Percentiles rank a stretch among this genome's conserved stretches.
Conservation (phyloP, 2,888 invertebrate genomes). For the Eupithecia pulchellata region DNA sequence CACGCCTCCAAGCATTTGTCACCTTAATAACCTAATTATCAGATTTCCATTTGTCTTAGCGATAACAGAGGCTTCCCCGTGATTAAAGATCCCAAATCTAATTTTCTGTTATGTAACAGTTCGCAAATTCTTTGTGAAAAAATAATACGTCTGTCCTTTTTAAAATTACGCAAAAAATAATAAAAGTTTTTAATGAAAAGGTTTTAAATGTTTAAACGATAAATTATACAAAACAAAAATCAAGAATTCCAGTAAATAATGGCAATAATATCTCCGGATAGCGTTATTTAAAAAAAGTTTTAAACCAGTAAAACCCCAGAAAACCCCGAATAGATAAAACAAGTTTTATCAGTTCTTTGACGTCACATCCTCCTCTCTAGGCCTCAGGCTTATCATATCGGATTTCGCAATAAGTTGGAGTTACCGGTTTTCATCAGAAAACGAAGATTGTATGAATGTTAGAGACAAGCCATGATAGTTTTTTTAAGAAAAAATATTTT, state of each 20-base stretch:
- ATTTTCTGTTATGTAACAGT: constrained; percentile 23
- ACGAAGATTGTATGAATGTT: neutral
- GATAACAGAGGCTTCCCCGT: constrained; percentile 25
- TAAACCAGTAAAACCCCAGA: too few relatives aligned
- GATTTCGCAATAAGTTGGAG: neutral
- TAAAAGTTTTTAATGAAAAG: too few relatives aligned
- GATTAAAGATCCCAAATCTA: constrained; percentile 31
- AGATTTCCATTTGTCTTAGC: constrained; percentile 42
- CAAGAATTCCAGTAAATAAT: too few relatives aligned
- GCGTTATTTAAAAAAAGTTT: too few relatives aligned
- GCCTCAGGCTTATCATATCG: too few relatives aligned
- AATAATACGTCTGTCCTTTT: neutral
- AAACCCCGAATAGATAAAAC: too few relatives aligned
- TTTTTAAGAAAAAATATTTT: too few relatives aligned
- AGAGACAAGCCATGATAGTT: neutral
- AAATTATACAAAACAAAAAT: too few relatives aligned
- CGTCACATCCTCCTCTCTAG: too few relatives aligned
- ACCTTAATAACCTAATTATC: constrained; percentile 42
- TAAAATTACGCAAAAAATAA: neutral
- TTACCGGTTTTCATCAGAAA: neutral
- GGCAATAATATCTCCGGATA: too few relatives aligned
- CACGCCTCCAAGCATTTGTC: constrained; percentile 33
- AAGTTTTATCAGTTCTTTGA: too few relatives aligned
- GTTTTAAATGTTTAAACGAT: too few relatives aligned
- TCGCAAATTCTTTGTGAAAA: constrained; percentile 1